phyloP scores from a whole-genome alignment of 2,888 invertebrate species.

The Pandemis cinnamomeana region DNA sequence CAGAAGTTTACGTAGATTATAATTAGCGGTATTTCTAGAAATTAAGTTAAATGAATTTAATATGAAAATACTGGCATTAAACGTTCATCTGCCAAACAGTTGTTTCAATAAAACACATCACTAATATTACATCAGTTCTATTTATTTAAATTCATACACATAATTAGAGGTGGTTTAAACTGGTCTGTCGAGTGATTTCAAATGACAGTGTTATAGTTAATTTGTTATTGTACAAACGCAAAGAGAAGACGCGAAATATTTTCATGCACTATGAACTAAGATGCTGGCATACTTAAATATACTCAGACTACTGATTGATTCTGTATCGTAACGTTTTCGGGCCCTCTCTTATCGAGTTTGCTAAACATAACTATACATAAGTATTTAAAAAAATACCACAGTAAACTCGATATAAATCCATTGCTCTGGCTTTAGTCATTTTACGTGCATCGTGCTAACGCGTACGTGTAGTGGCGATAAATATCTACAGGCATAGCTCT shows the following conservation, averaged over 20 bases:
- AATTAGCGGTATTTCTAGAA: background rate
- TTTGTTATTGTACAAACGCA: constrained; percentile 69
- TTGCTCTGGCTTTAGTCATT: constrained; percentile 16
- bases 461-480: constrained; percentile 19
- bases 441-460: constrained; percentile 26
- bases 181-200: constrained; percentile 68
- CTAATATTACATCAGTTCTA: constrained; percentile 68
- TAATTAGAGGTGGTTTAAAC: constrained; percentile 70
- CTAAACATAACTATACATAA: constrained; percentile 17
- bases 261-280: constrained; percentile 61
- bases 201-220: constrained; percentile 70
- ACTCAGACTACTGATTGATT: constrained; percentile 16
- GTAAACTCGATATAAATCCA: constrained; percentile 11
- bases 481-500: constrained; percentile 33
- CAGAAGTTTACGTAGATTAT: constrained; percentile 44
- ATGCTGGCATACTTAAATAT: constrained; percentile 49
- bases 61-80: constrained; percentile 20
- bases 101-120: constrained; percentile 54
- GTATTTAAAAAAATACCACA: constrained; percentile 13
- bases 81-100: constrained; percentile 32
- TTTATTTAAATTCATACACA: constrained; percentile 79
- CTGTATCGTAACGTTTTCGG: constrained; percentile 16
- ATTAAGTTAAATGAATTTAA: background rate
- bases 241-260: constrained; percentile 60
- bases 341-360: constrained; percentile 15